Evolutionary conservation across 2,113 vertebrate species (phyloP).

Genomic region (Corythaixoides concolor): DNA sequence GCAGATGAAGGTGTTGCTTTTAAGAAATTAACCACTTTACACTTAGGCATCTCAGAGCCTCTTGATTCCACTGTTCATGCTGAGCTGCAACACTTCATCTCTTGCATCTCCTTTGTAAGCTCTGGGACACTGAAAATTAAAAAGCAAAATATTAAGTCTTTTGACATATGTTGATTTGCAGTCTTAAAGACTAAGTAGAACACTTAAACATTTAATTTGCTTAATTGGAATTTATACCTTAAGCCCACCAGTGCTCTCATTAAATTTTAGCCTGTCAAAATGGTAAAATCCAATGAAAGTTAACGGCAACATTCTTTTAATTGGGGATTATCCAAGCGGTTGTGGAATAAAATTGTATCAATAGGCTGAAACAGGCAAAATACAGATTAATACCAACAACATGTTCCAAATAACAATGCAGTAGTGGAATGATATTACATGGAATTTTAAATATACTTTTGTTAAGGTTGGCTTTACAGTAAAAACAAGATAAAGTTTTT

Average conservation of each 20-base stretch:
- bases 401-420: not conserved
- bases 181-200: not conserved
- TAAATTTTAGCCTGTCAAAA: not conserved
- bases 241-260: not conserved
- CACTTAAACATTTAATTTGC: not conserved
- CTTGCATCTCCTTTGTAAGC: not conserved
- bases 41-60: not conserved
- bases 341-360: not conserved
- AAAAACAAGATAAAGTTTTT: slow-evolving; percentile 13
- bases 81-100: slow-evolving; percentile 7
- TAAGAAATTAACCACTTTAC: not conserved
- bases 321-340: not conserved
- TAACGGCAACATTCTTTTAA: not conserved
- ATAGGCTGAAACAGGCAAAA: not conserved
- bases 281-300: not conserved
- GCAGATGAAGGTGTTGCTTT: not conserved
- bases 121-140: slow-evolving; percentile 22
- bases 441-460: not conserved
- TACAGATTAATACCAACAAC: not conserved
- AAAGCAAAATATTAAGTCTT: not conserved
- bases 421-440: not conserved
- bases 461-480: not conserved
- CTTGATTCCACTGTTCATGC: not conserved
- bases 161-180: not conserved
- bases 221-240: not conserved